These are phyloP conservation scores for Scolanthus callimorphus DNA, from an alignment of 92 coral and sea anemone genomes.

Conservation along the genomic window DNA sequence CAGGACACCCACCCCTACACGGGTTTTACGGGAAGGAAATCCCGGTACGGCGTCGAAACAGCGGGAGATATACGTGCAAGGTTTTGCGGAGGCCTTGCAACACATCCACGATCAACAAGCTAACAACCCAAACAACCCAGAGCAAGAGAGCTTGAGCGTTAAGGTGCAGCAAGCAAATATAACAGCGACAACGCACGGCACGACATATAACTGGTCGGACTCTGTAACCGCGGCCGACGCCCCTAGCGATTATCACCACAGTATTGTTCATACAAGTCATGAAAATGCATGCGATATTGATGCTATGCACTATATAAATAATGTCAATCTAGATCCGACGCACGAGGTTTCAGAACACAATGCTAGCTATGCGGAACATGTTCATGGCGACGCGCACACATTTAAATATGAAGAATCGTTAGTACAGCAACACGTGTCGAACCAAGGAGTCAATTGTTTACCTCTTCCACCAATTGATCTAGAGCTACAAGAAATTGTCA, in stretches of 20 bases:
- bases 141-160: conserved; percentile 24
- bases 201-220: not conserved
- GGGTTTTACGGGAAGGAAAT: conserved; percentile 49
- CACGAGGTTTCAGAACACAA: conserved; percentile 1
- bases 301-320: conserved; percentile 9
- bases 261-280: not conserved
- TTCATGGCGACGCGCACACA: conserved; percentile 17
- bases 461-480: conserved; percentile 93
- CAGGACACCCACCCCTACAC: conserved; percentile 63
- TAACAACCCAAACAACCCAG: conserved; percentile 30
- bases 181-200: not conserved
- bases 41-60: conserved; percentile 81
- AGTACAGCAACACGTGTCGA: conserved; percentile 7
- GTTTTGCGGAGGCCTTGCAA: conserved; percentile 94
- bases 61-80: conserved; percentile 89
- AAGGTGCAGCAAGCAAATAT: conserved; percentile 11
- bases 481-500: conserved; percentile 93
- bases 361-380: not conserved
- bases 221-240: not conserved
- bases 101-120: conserved; percentile 75
- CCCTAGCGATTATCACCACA: not conserved
- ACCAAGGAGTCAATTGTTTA: conserved; percentile 37
- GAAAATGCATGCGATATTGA: conserved; percentile 32
- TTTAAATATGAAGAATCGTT: conserved; percentile 45
- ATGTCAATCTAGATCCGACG: not conserved